A percentile compares a stretch with the other conserved stretches of the same genome.
Evolutionary conservation across 2,113 vertebrate species (phyloP).

Genomic region (Ariopsis seemanni): DNA sequence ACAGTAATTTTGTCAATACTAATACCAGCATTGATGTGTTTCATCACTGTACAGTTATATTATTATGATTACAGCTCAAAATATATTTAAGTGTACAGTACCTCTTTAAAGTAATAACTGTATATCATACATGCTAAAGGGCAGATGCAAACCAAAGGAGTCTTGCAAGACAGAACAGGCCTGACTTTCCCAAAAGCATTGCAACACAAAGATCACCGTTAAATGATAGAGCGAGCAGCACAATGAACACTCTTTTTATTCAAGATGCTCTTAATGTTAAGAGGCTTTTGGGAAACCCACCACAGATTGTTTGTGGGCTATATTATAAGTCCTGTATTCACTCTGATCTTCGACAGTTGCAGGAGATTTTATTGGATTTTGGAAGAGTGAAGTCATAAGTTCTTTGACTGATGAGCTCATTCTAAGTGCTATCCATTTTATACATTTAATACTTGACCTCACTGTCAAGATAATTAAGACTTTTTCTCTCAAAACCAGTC

Average conservation of each 20-base stretch:
- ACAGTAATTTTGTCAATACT: no score
- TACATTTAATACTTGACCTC: neutral
- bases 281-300: no score
- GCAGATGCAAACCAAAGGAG: neutral
- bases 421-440: neutral
- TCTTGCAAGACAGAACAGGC: neutral
- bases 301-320: neutral
- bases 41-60: no score
- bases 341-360: neutral
- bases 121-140: neutral
- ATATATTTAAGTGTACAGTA: no score
- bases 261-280: no score
- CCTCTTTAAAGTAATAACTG: no score
- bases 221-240: no score
- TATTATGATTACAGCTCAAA: no score
- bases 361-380: neutral
- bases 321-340: neutral
- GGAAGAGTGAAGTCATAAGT: neutral
- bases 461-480: neutral
- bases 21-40: no score
- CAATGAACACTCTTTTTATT: no score
- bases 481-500: neutral
- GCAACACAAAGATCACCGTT: no score
- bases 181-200: no score
- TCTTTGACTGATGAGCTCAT: neutral